A percentile compares a stretch with the other conserved stretches of the same genome.
phyloP scores from a whole-genome alignment of 2,888 invertebrate genomes.

The Drosophila paracracens region DNA sequence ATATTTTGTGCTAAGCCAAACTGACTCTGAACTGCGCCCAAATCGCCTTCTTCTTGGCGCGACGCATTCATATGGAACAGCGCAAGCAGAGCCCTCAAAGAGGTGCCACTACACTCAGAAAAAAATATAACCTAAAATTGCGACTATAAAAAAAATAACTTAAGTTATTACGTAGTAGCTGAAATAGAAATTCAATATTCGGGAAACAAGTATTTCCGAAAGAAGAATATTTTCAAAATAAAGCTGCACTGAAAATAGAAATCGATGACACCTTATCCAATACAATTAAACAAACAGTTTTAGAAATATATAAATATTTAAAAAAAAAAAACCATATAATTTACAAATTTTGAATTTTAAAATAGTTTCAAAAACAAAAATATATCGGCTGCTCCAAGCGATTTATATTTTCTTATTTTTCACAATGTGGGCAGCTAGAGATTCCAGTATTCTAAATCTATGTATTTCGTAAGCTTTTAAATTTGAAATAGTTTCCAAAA shows the following conservation, averaged over 20 bases:
- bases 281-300: background rate
- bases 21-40: slow-evolving; percentile 36
- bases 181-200: background rate
- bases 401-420: background rate
- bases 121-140: background rate
- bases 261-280: background rate
- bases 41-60: slow-evolving; percentile 15
- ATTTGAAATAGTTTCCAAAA: background rate
- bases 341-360: background rate
- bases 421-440: background rate
- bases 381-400: background rate
- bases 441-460: background rate
- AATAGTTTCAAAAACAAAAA: background rate
- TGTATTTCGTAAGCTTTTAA: background rate
- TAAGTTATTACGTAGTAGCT: rapidly evolving
- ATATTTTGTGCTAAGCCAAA: slow-evolving; percentile 38
- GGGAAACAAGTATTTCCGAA: background rate
- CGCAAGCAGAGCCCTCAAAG: slow-evolving; percentile 9
- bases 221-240: background rate
- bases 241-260: background rate
- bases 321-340: background rate
- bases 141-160: background rate
- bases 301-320: background rate
- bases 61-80: slow-evolving; percentile 48
- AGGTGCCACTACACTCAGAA: slow-evolving; percentile 23